phyloP scores from a whole-genome alignment of 2,888 invertebrate genomes.

The Ormia ochracea region DNA sequence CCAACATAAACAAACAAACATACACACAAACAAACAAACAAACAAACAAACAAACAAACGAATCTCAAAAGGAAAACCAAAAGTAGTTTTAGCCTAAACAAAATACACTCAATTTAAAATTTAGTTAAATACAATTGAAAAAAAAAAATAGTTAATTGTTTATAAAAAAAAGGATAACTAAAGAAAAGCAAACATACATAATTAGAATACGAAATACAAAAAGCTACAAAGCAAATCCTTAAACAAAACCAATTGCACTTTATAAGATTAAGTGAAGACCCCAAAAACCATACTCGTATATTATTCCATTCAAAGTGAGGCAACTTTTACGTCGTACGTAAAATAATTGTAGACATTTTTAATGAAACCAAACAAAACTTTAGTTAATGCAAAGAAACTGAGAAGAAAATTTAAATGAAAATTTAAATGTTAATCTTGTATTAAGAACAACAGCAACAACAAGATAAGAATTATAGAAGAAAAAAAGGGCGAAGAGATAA shows the following conservation, averaged over 20 bases:
- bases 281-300: conserved; percentile 14
- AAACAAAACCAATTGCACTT: conserved; percentile 53
- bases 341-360: conserved; percentile 22
- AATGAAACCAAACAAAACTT: conserved; percentile 18
- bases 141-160: conserved; percentile 55
- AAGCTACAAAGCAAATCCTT: conserved; percentile 25
- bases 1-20: no score
- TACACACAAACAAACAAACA: no score
- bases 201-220: conserved; percentile 36
- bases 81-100: conserved; percentile 55
- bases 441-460: no score
- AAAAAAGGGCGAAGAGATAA: no score
- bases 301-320: conserved; percentile 9
- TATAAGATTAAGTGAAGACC: conserved; percentile 16
- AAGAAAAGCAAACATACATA: not conserved
- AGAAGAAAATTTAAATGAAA: not conserved
- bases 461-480: no score
- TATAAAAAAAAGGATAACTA: no score
- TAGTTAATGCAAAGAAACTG: conserved; percentile 12
- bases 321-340: conserved; percentile 45
- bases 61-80: conserved; percentile 12
- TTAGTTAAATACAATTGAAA: conserved; percentile 45
- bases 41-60: not conserved
- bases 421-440: not conserved
- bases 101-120: conserved; percentile 50